Evolutionary conservation across 1,140 invertebrate genomes (phyloP), one percentile per base, ranked within the genome.

Genomic region (Monomorium pharaonis): DNA sequence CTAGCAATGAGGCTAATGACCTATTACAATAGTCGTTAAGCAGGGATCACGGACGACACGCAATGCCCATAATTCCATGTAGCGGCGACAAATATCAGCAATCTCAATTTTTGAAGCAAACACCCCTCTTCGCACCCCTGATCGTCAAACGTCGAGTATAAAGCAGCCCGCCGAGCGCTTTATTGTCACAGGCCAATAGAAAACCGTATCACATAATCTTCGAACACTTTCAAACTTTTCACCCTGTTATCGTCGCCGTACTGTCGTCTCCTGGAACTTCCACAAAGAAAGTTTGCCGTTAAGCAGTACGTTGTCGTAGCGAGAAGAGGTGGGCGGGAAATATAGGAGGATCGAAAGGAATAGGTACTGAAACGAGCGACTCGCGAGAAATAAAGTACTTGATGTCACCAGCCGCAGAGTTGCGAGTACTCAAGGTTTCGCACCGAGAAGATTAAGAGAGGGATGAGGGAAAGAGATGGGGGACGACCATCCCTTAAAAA

Each of bases 401-500:
- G 77, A 54, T 74, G 70, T 86, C 88, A 62, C 69, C 74, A 54
- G 80, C 47, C 60, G 27, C 21, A 69, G 87, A 76, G 84, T 51
- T 69, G 70, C 86, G 69, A 74, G 75, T 86, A 72, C 65, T 83
- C 65, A 83, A n/a, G 83, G 42, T 74, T 83, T 30, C 78, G 67
- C 21, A 27, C 27, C 14, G 21, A 14, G 10, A 33, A 51, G 21
- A 60, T 27, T 18, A 37, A n/a, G 30, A 27, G 14, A n/a, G 24
- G 70, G 1, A 27, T 30, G 30, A 4, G 51, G 2, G 16, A 27
- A 42, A n/a, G 60, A 47, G 60, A 47, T 54, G 60, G 54, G 44
- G 49, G 6, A 37, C 69, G 51, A 42, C 27, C 51, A 75, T 75
- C 88, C 87, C 80, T 91, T 75, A 93, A 94, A 94, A 95, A 94